A percentile compares a stretch with the other conserved stretches of the same genome.
These are phyloP conservation scores for Notoglanidium macrostoma DNA, from an alignment of 2,797 vertebrate genomes.

Conservation along the genomic window DNA sequence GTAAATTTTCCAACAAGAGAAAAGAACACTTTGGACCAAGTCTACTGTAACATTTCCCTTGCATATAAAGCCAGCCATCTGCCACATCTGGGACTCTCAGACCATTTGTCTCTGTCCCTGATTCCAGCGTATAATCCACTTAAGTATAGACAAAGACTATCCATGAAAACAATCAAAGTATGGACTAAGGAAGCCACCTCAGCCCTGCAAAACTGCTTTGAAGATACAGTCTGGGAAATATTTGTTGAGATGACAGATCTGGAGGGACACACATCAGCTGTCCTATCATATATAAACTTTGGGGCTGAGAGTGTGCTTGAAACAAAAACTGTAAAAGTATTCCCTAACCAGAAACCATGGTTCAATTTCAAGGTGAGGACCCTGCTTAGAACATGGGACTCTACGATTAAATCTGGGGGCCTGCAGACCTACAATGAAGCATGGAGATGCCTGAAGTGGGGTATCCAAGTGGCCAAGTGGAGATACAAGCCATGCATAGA, in stretches of 20 bases:
- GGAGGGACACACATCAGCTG: background rate
- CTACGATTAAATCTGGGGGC: background rate
- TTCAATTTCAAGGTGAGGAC: background rate
- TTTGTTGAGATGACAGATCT: slow-evolving; percentile 3
- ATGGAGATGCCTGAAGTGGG: background rate
- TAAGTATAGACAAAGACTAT: background rate
- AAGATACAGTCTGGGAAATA: background rate
- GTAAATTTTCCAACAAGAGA: background rate
- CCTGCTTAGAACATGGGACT: background rate
- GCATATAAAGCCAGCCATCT: background rate
- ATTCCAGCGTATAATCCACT: background rate
- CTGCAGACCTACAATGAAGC: background rate
- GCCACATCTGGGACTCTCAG: background rate
- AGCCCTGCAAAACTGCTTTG: background rate
- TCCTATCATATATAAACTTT: background rate
- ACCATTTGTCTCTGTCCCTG: background rate
- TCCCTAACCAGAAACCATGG: too few relatives aligned
- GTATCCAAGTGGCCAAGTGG: background rate
- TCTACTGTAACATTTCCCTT: background rate
- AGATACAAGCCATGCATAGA: background rate
- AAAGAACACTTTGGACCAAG: background rate
- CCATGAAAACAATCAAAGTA: background rate
- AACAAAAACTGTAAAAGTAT: background rate
- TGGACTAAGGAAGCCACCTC: slow-evolving; percentile 6
- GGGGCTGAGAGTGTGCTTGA: background rate